Evolutionary conservation across 2,888 invertebrate genomes (phyloP).

Genomic region (Dysmachus trigonus): DNA sequence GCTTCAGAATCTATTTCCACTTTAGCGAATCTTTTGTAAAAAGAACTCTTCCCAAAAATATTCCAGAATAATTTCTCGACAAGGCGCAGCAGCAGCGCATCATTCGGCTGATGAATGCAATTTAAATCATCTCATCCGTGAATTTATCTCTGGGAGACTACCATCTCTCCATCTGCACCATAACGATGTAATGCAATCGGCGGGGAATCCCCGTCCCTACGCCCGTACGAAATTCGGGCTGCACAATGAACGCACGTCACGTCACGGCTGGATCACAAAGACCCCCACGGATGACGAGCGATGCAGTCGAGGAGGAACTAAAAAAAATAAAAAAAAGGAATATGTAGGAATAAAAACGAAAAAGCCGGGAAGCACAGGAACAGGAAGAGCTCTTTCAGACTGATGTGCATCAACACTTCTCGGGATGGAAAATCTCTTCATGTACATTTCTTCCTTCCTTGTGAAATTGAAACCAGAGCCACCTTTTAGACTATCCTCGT

Average conservation of each 20-base stretch:
- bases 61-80: not conserved
- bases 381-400: constrained; percentile 13
- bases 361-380: not conserved
- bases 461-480: constrained; percentile 37
- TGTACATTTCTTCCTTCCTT: constrained; percentile 22
- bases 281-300: not conserved
- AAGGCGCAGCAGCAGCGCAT: not conserved
- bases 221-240: not conserved
- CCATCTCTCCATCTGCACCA: not conserved
- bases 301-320: not conserved
- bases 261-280: constrained; percentile 8
- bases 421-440: constrained; percentile 4
- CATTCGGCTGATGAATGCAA: not conserved
- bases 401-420: constrained; percentile 33
- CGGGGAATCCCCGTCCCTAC: not conserved
- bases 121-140: constrained; percentile 12
- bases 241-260: constrained; percentile 15
- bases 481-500: constrained; percentile 23
- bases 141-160: not conserved
- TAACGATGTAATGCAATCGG: constrained; percentile 24
- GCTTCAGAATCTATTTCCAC: not conserved
- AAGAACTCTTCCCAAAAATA: not conserved
- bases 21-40: not conserved
- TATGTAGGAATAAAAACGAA: not conserved
- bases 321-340: too few relatives aligned